Percentiles rank a stretch among this genome's conserved stretches.
Evolutionary conservation across 2,113 vertebrate species (phyloP).

Genomic region (Odocoileus virginianus): DNA sequence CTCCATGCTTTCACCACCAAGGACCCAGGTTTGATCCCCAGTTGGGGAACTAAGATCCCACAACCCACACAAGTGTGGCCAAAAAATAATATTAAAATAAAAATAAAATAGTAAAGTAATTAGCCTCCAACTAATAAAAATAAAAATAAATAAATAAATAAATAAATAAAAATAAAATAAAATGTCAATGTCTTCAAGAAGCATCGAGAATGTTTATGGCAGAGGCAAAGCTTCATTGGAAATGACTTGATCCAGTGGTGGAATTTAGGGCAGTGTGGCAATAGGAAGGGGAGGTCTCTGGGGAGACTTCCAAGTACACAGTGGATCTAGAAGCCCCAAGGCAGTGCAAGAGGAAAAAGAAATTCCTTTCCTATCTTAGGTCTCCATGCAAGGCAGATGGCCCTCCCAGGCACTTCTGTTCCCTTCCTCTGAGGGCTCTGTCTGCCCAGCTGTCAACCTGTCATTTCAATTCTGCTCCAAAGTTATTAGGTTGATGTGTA

Average conservation of each 20-base stretch:
- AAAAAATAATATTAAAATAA: neutral
- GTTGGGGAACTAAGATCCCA: neutral
- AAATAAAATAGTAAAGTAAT: neutral
- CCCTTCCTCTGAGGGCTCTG: neutral
- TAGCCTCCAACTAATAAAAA: no score
- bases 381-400: neutral
- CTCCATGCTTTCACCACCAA: neutral
- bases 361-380: neutral
- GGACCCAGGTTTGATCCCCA: neutral
- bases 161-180: neutral
- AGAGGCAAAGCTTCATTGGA: neutral
- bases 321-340: neutral
- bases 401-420: neutral
- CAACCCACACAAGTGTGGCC: neutral
- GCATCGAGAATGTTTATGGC: neutral
- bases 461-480: neutral
- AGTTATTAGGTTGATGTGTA: neutral
- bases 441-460: neutral
- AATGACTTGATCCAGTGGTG: neutral
- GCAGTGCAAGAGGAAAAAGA: neutral
- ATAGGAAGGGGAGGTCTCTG: neutral
- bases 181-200: neutral
- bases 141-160: no score
- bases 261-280: neutral
- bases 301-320: neutral